Conservation (phyloP, 2,888 invertebrate genomes). For the Biston betularia region DNA sequence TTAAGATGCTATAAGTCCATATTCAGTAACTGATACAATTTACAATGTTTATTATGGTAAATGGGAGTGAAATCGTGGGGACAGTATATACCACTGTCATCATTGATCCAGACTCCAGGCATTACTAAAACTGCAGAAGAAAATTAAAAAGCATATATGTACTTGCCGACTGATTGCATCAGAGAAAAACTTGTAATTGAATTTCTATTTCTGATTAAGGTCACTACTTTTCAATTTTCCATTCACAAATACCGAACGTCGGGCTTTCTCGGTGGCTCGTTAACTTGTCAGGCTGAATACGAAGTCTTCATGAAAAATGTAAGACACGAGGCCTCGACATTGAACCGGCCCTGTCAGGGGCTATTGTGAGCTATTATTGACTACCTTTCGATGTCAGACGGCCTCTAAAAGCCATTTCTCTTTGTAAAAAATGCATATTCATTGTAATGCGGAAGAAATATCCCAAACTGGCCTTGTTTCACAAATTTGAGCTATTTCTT, state of each 20-base stretch:
- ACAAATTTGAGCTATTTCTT: constrained; percentile 27
- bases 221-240: constrained; percentile 19
- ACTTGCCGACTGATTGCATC: too few species aligned
- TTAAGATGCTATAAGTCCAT: too few species aligned
- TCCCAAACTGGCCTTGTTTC: constrained; percentile 22
- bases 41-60: too few species aligned
- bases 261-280: constrained; percentile 25
- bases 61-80: too few species aligned
- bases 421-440: constrained; percentile 41
- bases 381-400: constrained; percentile 39
- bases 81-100: too few species aligned
- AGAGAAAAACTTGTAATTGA: not conserved
- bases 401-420: constrained; percentile 37
- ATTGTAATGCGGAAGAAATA: constrained; percentile 37
- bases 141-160: too few species aligned
- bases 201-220: constrained; percentile 3
- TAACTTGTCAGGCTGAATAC: constrained; percentile 38
- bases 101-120: too few species aligned
- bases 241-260: constrained; percentile 8
- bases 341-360: constrained; percentile 34
- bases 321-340: constrained; percentile 39
- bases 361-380: constrained; percentile 52
- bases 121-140: too few species aligned
- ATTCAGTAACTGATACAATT: too few species aligned
- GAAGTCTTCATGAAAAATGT: constrained; percentile 46